Conservation (phyloP, 1,140 invertebrate species). For the Lerema accius region DNA sequence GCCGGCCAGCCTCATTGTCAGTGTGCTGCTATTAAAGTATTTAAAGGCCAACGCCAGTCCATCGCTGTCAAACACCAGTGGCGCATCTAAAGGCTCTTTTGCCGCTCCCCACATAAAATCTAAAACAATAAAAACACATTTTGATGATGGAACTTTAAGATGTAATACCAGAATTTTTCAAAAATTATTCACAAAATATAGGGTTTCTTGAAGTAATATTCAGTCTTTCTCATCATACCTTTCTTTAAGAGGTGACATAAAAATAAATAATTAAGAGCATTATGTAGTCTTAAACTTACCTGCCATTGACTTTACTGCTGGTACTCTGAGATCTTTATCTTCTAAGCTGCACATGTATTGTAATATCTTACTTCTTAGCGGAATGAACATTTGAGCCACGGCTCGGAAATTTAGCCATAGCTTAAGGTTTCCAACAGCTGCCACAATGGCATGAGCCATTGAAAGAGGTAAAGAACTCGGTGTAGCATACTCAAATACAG, state of each 20-base stretch:
- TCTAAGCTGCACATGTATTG: conserved; percentile 96
- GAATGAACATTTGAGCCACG: conserved; percentile 93
- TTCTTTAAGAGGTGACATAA: too few species aligned
- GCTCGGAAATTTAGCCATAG: conserved; percentile 97
- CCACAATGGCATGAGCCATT: conserved; percentile 95
- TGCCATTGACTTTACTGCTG: conserved; percentile 95
- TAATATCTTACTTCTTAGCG: conserved; percentile 92
- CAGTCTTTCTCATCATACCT: too few species aligned
- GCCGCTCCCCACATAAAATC: conserved; percentile 97
- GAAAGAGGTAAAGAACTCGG: conserved; percentile 91
- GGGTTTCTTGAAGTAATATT: too few species aligned
- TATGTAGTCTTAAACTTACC: too few species aligned
- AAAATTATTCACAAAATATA: too few species aligned
- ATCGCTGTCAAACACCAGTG: conserved; percentile 93
- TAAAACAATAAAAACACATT: too few species aligned
- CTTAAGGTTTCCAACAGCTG: conserved; percentile 95
- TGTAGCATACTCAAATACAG: conserved; percentile 90
- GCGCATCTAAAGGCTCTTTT: conserved; percentile 94
- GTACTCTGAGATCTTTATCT: conserved; percentile 94
- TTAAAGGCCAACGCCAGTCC: conserved; percentile 96
- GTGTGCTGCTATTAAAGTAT: conserved; percentile 95
- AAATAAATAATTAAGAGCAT: too few species aligned
- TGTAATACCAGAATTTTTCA: too few species aligned
- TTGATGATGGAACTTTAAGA: too few species aligned
- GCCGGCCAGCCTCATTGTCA: conserved; percentile 94